phyloP scores from a whole-genome alignment of 2,113 vertebrate genomes.

The Peromyscus californicus region DNA sequence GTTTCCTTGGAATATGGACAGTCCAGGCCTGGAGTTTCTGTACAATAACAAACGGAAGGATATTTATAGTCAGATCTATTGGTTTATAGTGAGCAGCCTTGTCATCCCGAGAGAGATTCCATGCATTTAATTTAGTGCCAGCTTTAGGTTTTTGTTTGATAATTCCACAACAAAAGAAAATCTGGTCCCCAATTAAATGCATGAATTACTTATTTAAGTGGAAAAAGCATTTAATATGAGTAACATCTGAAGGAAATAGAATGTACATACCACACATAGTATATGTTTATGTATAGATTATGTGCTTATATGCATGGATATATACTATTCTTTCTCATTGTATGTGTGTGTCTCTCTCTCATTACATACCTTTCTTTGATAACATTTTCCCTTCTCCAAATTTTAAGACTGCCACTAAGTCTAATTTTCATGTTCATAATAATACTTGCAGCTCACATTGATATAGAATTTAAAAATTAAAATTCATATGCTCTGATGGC shows the following conservation, averaged over 20 bases:
- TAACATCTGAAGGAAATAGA: background rate
- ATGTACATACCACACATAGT: background rate
- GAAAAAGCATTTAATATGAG: background rate
- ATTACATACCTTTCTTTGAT: background rate
- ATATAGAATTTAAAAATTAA: background rate
- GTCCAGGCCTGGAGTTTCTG: background rate
- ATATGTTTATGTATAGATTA: background rate
- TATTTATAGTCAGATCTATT: background rate
- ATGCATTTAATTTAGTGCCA: background rate
- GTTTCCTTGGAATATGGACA: background rate
- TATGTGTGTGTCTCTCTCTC: background rate
- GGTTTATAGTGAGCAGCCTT: background rate
- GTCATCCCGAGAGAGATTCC: background rate
- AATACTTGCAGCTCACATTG: background rate
- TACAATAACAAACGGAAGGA: background rate
- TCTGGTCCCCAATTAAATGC: background rate
- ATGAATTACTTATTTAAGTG: background rate
- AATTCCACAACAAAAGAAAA: conserved; percentile 10
- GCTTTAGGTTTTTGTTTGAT: conserved; percentile 10
- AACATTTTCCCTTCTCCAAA: background rate
- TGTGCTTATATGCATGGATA: background rate
- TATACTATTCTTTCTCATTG: background rate
- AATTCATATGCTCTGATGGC: background rate
- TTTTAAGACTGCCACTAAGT: background rate
- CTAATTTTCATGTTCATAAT: background rate